Base-by-base conservation (phyloP, 2,888 invertebrate species). In the Cheilosia impressa region DNA sequence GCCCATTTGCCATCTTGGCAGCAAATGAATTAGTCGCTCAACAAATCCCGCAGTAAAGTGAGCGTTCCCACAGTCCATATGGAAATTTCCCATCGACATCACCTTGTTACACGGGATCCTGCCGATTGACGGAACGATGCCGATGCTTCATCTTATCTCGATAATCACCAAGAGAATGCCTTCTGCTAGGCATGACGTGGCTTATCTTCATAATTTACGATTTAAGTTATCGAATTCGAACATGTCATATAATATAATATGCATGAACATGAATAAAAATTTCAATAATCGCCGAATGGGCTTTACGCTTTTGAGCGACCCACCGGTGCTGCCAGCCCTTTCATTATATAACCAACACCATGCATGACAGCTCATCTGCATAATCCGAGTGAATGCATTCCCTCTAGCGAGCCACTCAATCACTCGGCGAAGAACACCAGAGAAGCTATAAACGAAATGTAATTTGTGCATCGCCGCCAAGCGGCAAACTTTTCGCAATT, bases 401-500 rank as follows among this genome's bases (percentile, higher is more conserved):
- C 68, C 62, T 43, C 53, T 47, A 72, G n/a, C n/a, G 22, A 43
- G 43, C 24, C 65, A 58, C 41, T 53, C 41, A 27, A 38, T 69
- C 79, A 22, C 50, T 73, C 52, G 57, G 22, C 52, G 57, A 17
- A 19, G 43, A 34, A n/a, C 15, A 58, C 1, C 17, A 41, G 47
- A 52, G 58, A 72, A 43, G 50, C 52, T 63, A 66, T 73, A 79
- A 69, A 71, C 81, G 58, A 71, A 69, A 77, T 82, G 71, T 19
- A 72, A 62, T 77, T 71, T 68, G 62, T 62, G 45, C 60, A 52
- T n/a, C 17, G 19, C 41, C 50, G 45, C 43, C 27, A 50, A 72
- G 68, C 82, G 77, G 71, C 72, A 82, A 38, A 55, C 38, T 77
- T 77, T 82, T 72, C 72, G 77, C 77, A 77, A 72, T 72, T 78